These are phyloP conservation scores for Emys orbicularis DNA, from an alignment of 2,797 vertebrate genomes.

Conservation along the genomic window DNA sequence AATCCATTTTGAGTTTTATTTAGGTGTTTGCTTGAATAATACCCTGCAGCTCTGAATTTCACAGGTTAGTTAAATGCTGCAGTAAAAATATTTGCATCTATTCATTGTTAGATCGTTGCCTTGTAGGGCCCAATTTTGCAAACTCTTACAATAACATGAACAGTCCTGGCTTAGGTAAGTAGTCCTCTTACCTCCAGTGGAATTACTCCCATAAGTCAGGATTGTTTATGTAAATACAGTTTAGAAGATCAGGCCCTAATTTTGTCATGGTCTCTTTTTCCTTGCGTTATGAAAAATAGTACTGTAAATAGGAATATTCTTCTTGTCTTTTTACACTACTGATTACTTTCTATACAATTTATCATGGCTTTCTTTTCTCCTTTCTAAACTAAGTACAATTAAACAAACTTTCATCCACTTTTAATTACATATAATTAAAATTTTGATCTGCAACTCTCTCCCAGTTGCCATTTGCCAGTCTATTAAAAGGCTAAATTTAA, in stretches of 20 bases:
- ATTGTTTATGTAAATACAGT: neutral
- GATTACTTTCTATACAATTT: neutral
- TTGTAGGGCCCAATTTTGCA: neutral
- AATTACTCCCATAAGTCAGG: conserved; percentile 46
- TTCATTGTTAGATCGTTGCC: neutral
- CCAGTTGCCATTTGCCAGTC: neutral
- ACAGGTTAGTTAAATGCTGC: neutral
- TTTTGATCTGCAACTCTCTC: neutral
- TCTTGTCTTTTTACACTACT: neutral
- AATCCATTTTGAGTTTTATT: neutral
- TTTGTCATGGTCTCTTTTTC: neutral
- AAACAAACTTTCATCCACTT: neutral
- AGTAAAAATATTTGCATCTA: neutral
- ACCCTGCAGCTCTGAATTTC: neutral
- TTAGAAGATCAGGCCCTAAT: neutral
- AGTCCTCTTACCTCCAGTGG: conserved; percentile 29
- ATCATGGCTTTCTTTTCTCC: neutral
- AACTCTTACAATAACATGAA: neutral
- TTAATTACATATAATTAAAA: neutral
- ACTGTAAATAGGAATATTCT: neutral
- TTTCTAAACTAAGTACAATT: neutral
- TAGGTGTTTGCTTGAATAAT: neutral
- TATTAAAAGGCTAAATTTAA: neutral
- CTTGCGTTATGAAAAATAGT: neutral
- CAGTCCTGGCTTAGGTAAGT: neutral